These are phyloP conservation scores for Criorhina ranunculi DNA, from an alignment of 2,888 invertebrate species.

Conservation along the genomic window DNA sequence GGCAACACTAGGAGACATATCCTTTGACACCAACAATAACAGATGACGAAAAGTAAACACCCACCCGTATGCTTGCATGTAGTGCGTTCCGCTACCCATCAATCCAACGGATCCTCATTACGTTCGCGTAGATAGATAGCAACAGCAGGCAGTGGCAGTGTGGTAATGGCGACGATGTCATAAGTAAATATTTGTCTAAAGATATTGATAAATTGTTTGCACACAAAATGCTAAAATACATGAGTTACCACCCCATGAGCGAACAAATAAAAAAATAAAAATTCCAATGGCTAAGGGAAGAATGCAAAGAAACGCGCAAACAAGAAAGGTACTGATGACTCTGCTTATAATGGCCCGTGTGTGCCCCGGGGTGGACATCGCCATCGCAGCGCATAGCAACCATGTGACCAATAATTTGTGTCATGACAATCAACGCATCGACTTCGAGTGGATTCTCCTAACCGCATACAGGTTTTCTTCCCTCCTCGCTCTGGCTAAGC, in stretches of 20 bases:
- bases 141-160: constrained; percentile 11
- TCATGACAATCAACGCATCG: constrained; percentile 54
- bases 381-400: constrained; percentile 48
- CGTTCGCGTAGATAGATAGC: constrained; percentile 43
- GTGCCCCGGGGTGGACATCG: constrained; percentile 8
- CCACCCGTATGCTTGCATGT: constrained; percentile 22
- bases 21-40: constrained; percentile 50
- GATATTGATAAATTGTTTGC: constrained; percentile 67
- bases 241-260: constrained; percentile 37
- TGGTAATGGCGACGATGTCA: constrained; percentile 32
- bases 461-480: constrained; percentile 10
- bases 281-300: constrained; percentile 3
- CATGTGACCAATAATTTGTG: constrained; percentile 49
- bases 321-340: constrained; percentile 44
- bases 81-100: constrained; percentile 47
- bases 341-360: constrained; percentile 34
- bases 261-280: constrained; percentile 29
- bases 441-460: constrained; percentile 37
- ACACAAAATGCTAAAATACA: constrained; percentile 55
- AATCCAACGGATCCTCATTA: constrained; percentile 54
- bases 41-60: constrained; percentile 47
- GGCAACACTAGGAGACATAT: constrained; percentile 40
- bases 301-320: constrained; percentile 4
- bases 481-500: background rate
- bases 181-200: constrained; percentile 54